phyloP scores from a whole-genome alignment of 2,797 vertebrate genomes.

The Anisognathus igniventris region DNA sequence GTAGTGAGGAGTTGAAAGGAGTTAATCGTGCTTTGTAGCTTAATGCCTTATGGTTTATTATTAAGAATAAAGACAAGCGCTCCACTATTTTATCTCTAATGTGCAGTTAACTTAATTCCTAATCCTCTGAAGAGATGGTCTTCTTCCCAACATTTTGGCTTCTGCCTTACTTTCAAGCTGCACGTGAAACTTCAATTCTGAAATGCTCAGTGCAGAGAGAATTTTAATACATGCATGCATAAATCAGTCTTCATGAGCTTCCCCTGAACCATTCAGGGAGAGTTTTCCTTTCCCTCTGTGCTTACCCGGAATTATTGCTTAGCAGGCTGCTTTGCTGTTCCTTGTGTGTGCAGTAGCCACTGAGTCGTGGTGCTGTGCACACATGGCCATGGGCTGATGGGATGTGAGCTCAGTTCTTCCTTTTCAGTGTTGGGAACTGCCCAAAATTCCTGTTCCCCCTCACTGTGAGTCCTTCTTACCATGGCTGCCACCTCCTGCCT shows the following conservation, averaged over 20 bases:
- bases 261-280: background rate
- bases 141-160: background rate
- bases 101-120: conserved; percentile 46
- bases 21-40: conserved; percentile 22
- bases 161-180: conserved; percentile 17
- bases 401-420: background rate
- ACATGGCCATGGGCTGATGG: background rate
- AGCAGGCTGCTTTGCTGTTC: background rate
- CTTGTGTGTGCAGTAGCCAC: background rate
- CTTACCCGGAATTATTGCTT: background rate
- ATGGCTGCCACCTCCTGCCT: rapidly evolving
- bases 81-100: conserved; percentile 48
- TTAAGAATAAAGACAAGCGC: conserved; percentile 11
- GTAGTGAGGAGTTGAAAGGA: conserved; percentile 33
- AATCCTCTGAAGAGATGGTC: conserved; percentile 22
- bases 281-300: background rate
- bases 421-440: background rate
- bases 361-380: background rate
- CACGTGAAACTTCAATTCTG: background rate
- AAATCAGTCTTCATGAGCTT: conserved; percentile 2
- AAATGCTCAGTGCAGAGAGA: background rate
- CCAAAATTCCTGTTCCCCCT: background rate
- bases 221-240: background rate
- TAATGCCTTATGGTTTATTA: conserved; percentile 16
- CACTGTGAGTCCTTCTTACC: background rate